Evolutionary conservation across 2,113 vertebrate species (phyloP).

Genomic region (Leptocoma aspasia): DNA sequence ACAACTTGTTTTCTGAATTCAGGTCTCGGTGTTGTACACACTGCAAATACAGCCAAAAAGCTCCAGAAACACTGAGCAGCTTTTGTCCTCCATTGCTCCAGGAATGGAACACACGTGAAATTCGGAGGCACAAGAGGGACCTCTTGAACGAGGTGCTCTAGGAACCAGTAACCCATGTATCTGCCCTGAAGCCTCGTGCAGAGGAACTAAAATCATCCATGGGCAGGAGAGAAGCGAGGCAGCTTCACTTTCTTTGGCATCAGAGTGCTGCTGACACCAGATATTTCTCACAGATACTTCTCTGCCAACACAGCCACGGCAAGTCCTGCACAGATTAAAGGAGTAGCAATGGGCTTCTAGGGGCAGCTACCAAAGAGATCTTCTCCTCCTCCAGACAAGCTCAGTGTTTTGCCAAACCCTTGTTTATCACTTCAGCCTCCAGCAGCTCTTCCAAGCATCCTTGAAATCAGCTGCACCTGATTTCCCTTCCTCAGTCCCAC

Average conservation of each 20-base stretch:
- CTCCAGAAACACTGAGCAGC: neutral
- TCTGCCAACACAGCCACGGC: neutral
- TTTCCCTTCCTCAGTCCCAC: neutral
- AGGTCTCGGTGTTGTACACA: neutral
- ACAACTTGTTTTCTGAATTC: neutral
- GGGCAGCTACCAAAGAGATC: neutral
- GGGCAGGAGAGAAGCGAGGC: neutral
- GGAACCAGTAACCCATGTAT: neutral
- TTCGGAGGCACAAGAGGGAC: neutral
- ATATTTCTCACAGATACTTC: neutral
- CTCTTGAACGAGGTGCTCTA: neutral
- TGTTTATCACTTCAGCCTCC: neutral
- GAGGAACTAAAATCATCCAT: neutral
- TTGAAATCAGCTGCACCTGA: neutral
- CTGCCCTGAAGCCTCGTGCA: neutral
- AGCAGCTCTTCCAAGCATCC: neutral
- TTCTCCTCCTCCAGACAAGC: neutral
- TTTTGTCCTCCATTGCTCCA: neutral
- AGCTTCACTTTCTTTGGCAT: neutral
- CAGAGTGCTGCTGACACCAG: neutral
- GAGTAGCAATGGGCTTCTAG: neutral
- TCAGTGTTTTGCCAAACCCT: neutral
- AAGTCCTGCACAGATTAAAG: neutral
- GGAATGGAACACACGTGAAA: accelerated
- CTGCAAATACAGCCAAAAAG: neutral